A percentile compares a stretch with the other conserved stretches of the same genome.
These are phyloP conservation scores for Drosophila elegans DNA, from an alignment of 1,140 invertebrate genomes.

Conservation along the genomic window DNA sequence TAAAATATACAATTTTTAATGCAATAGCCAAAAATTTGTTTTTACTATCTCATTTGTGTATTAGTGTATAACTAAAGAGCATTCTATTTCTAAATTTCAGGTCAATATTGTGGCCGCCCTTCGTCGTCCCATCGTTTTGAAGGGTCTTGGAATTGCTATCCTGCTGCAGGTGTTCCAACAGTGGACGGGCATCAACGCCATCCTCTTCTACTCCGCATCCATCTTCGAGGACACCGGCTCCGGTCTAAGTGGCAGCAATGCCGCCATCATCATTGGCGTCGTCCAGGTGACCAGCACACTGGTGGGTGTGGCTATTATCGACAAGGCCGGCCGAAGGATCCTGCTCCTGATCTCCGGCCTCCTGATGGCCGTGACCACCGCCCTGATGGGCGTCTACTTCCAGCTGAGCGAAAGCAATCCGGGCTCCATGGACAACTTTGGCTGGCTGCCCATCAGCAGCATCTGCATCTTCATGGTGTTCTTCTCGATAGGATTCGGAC, in stretches of 20 bases:
- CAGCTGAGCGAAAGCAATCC: slow-evolving; percentile 85
- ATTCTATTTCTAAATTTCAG: slow-evolving; percentile 4
- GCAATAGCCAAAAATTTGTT: no score
- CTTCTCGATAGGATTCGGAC: slow-evolving; percentile 92
- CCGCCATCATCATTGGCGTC: slow-evolving; percentile 90
- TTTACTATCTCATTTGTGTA: no score
- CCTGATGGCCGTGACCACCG: slow-evolving; percentile 88
- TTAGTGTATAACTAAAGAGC: no score
- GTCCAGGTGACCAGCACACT: slow-evolving; percentile 90
- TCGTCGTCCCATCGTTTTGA: slow-evolving; percentile 54
- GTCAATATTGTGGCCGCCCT: slow-evolving; percentile 31
- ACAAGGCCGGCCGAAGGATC: slow-evolving; percentile 88
- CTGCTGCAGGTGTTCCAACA: slow-evolving; percentile 68
- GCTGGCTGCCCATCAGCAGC: slow-evolving; percentile 90
- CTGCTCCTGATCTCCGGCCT: slow-evolving; percentile 89
- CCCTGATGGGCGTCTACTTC: slow-evolving; percentile 88
- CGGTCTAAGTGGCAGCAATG: slow-evolving; percentile 86
- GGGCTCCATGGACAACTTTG: slow-evolving; percentile 74
- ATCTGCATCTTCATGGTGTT: slow-evolving; percentile 91
- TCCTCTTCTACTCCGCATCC: slow-evolving; percentile 70
- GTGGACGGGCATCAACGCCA: slow-evolving; percentile 75
- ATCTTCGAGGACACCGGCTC: slow-evolving; percentile 66
- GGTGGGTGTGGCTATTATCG: slow-evolving; percentile 88
- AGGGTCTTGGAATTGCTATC: slow-evolving; percentile 61
- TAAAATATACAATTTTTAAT: no score